A percentile compares a stretch with the other conserved stretches of the same genome.
Conservation (phyloP, 2,797 vertebrate genomes). For the Coregonus suidteri region DNA sequence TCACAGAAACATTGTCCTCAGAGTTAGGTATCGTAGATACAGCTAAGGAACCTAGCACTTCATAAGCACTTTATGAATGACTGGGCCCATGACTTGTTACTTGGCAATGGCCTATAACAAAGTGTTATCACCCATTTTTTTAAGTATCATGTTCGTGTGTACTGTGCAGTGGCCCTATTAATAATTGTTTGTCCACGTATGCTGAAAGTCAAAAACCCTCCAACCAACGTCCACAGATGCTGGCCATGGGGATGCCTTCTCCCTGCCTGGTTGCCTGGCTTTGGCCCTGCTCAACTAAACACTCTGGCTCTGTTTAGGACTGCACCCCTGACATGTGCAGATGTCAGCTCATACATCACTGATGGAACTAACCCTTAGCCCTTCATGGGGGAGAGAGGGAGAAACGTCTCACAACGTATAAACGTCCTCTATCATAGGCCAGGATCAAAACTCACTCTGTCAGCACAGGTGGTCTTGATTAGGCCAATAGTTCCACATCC, state of each 20-base stretch:
- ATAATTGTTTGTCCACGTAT: neutral
- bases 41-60: neutral
- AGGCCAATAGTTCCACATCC: neutral
- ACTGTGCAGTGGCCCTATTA: constrained; percentile 18
- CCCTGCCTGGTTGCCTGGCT: neutral
- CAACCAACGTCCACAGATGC: neutral
- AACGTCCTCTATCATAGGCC: constrained; percentile 8
- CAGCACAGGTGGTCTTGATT: constrained; percentile 38
- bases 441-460: constrained; percentile 32
- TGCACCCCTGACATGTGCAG: constrained; percentile 28
- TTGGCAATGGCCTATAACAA: constrained; percentile 14
- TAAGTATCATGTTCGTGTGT: constrained; percentile 10
- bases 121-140: constrained; percentile 1
- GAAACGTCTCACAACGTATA: constrained; percentile 24
- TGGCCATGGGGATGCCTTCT: neutral
- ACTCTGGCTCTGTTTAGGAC: constrained; percentile 27
- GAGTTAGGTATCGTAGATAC: constrained; percentile 31
- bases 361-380: constrained; percentile 9
- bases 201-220: constrained; percentile 3
- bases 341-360: constrained; percentile 34
- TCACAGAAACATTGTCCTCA: constrained; percentile 39
- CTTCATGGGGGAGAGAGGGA: constrained; percentile 10
- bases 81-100: neutral
- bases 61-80: constrained; percentile 21
- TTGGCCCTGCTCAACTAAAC: constrained; percentile 13